phyloP scores from a whole-genome alignment of 2,888 invertebrate species.

The Phragmatobia fuliginosa region DNA sequence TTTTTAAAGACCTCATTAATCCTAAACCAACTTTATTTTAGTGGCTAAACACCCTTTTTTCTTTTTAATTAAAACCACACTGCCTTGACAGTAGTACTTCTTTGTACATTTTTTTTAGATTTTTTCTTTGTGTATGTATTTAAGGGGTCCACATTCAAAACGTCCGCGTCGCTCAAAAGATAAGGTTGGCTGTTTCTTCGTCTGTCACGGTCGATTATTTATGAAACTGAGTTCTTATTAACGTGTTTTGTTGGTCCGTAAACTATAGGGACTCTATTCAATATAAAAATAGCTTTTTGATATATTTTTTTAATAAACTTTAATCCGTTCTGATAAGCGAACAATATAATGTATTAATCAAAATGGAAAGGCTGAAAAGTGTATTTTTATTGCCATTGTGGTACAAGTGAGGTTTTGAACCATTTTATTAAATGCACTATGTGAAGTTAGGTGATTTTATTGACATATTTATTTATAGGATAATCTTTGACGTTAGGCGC shows the following conservation, averaged over 20 bases:
- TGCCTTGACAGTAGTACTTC: slow-evolving; percentile 58
- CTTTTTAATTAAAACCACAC: slow-evolving; percentile 57
- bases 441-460: not conserved
- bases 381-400: no score
- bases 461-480: not conserved
- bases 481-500: not conserved
- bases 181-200: slow-evolving; percentile 30
- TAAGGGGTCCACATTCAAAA: slow-evolving; percentile 34
- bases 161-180: slow-evolving; percentile 27
- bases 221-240: slow-evolving; percentile 20
- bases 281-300: no score
- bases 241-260: not conserved
- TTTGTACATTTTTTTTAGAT: slow-evolving; percentile 55
- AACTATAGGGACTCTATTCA: not conserved
- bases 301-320: no score
- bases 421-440: not conserved
- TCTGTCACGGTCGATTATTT: slow-evolving; percentile 36
- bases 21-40: slow-evolving; percentile 62
- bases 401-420: no score
- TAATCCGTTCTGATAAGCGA: not conserved
- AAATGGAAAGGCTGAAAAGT: not conserved
- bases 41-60: slow-evolving; percentile 56
- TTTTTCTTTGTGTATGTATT: slow-evolving; percentile 46
- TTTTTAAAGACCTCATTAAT: slow-evolving; percentile 56
- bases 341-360: not conserved